A percentile compares a stretch with the other conserved stretches of the same genome.
Conservation (phyloP, 2,888 invertebrate species). For the Pseudococcus jackbeardsleyi region DNA sequence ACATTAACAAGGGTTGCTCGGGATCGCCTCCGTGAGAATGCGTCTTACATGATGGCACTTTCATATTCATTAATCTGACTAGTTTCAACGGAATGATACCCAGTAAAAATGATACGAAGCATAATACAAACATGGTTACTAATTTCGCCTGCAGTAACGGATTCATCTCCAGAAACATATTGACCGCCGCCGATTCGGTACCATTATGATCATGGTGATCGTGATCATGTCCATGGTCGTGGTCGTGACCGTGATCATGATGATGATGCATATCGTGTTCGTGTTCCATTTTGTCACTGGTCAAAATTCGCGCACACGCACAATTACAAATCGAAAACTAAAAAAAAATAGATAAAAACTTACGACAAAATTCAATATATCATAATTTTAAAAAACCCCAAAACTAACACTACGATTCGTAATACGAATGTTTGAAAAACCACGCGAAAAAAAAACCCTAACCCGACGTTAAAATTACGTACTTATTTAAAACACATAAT, state of each 20-base stretch:
- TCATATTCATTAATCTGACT: slow-evolving; percentile 74
- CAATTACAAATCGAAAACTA: slow-evolving; percentile 8
- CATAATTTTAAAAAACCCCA: background rate
- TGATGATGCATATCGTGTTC: background rate
- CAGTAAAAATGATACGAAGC: slow-evolving; percentile 81
- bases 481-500: slow-evolving; percentile 14
- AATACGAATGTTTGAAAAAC: background rate
- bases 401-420: background rate
- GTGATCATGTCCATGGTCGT: slow-evolving; percentile 52
- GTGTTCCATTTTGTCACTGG: slow-evolving; percentile 6
- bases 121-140: slow-evolving; percentile 83
- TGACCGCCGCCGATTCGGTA: slow-evolving; percentile 12
- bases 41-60: slow-evolving; percentile 59
- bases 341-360: background rate
- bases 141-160: slow-evolving; percentile 78
- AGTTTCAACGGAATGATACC: slow-evolving; percentile 82
- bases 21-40: slow-evolving; percentile 66
- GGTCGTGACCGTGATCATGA: background rate
- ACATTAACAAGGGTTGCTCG: slow-evolving; percentile 71
- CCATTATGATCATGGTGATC: slow-evolving; percentile 61
- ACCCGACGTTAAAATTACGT: background rate
- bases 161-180: slow-evolving; percentile 54
- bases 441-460: background rate
- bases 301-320: background rate
- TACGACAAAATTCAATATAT: background rate